Conservation (phyloP, 2,888 invertebrate species). For the Troglohyphantes excavatus region DNA sequence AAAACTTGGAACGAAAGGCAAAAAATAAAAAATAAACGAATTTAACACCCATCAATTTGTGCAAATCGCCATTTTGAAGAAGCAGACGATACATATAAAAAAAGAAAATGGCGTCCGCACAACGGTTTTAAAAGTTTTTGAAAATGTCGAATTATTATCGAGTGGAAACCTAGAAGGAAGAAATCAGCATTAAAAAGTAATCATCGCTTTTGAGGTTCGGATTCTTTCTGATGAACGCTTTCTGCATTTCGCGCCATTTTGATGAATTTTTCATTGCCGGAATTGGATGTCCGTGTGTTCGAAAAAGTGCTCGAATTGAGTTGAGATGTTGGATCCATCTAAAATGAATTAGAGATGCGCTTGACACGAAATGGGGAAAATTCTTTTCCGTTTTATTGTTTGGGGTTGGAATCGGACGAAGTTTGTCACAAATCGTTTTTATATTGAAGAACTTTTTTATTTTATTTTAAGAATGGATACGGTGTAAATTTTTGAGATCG, state of each 20-base stretch:
- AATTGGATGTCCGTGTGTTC: neutral
- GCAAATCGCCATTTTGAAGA: neutral
- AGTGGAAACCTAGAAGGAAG: neutral
- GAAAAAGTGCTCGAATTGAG: neutral
- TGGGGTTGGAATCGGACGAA: neutral
- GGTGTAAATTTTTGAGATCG: neutral
- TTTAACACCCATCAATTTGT: constrained; percentile 21
- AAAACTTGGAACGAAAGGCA: constrained; percentile 18
- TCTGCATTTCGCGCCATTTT: neutral
- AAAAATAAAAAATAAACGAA: neutral
- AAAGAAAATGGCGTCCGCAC: neutral
- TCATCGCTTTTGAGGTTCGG: constrained; percentile 11
- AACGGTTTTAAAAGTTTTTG: constrained; percentile 22
- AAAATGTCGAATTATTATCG: constrained; percentile 32
- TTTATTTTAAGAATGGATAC: too few species aligned
- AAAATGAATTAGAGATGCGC: neutral
- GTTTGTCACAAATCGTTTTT: neutral
- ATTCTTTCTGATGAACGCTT: neutral
- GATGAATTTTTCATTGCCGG: constrained; percentile 14
- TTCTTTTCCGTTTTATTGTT: neutral
- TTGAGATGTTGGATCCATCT: neutral
- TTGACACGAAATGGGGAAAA: neutral
- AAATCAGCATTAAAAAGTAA: constrained; percentile 58
- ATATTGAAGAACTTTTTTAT: neutral
- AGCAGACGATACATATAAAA: neutral